Conservation (phyloP, 2,113 vertebrate genomes). For the Bufo bufo region DNA sequence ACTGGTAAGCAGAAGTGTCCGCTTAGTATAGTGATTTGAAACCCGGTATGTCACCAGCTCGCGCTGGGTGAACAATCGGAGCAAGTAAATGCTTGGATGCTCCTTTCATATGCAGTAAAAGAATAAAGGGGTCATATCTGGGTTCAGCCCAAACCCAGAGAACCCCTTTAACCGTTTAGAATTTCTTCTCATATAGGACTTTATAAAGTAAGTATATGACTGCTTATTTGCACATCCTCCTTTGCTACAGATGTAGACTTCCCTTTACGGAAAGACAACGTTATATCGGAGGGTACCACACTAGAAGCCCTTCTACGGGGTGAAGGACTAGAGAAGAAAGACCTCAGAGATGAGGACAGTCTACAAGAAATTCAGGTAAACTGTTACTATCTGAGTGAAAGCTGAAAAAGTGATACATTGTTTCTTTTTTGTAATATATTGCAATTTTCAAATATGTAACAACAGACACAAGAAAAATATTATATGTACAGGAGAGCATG, state of each 20-base stretch:
- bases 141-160: too few relatives aligned
- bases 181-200: neutral
- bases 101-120: too few relatives aligned
- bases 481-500: too few relatives aligned
- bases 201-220: neutral
- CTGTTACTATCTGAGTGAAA: neutral
- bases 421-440: neutral
- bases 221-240: conserved; percentile 46
- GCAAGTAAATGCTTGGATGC: too few relatives aligned
- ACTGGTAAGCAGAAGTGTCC: too few relatives aligned
- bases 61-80: too few relatives aligned
- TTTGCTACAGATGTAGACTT: conserved; percentile 78
- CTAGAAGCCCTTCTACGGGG: conserved; percentile 91
- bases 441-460: too few relatives aligned
- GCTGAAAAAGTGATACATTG: neutral
- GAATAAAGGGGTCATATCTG: too few relatives aligned
- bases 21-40: too few relatives aligned
- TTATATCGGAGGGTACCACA: conserved; percentile 88
- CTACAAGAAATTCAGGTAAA: conserved; percentile 93
- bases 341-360: conserved; percentile 89
- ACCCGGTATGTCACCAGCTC: too few relatives aligned
- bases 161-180: neutral
- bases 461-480: too few relatives aligned
- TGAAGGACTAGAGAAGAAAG: conserved; percentile 88
- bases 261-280: conserved; percentile 80